Evolutionary conservation across 2,113 vertebrate genomes (phyloP), one percentile per base, ranked within the genome.

Genomic region (Aegithalos caudatus): DNA sequence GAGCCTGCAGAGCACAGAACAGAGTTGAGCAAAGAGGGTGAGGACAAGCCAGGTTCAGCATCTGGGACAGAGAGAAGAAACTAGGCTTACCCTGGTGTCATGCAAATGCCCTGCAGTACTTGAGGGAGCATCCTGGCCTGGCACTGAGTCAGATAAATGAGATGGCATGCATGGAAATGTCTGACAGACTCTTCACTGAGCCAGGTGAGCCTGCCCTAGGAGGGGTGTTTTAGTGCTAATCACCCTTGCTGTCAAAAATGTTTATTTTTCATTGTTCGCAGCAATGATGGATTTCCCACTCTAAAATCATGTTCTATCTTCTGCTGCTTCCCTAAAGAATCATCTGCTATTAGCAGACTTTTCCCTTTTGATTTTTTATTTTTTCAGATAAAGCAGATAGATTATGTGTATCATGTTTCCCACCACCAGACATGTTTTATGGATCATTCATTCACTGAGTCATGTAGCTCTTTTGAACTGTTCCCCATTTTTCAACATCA

Each of bases 221-320:
- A 81, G 11, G 12, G 18, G 7, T 51, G 29, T 24, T 78, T 85
- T 64, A 48, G 13, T 69, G 48, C 31, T 87, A 72, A 67, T 76
- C 53, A 79, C 4, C 22, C 3, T 54, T 61, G 47, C 13, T 44
- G 51, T 51, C 40, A 87, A 78, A 92, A 87, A 91, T 14, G 7
- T 44, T 80, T 67, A 57, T 72, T 95, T 94, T 96, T 91, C 18
- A 22, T 96, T 44, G 88, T 92, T 96, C 92, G 89, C 73, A 97
- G 66, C 84, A 66, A 83, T 85, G 74, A 95, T 11, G 20, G 78
- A 48, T 42, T 86, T 80, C 13, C 40, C 17, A 31, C 38, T 64
- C 33, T 64, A 37, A 66, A 88, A 86, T 50, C 12, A 13, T 6
- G 7, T 78, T 77, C 58, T 38, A 35, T 66, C 16, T 3, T 8